Evolutionary conservation across 2,113 vertebrate species (phyloP).

Genomic region (Labeo catla): DNA sequence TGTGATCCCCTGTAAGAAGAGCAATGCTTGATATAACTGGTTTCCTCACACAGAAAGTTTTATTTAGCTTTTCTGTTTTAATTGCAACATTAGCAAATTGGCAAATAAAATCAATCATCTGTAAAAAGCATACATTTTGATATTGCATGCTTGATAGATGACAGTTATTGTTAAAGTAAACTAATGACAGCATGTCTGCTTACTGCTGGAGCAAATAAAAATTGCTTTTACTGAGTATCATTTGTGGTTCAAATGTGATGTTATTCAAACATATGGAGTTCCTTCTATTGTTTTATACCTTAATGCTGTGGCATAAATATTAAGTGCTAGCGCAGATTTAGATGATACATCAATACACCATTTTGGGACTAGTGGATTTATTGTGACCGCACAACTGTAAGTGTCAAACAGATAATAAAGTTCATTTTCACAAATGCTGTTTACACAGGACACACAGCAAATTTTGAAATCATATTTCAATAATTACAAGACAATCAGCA

Average conservation of each 20-base stretch:
- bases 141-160: background rate
- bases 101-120: background rate
- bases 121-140: background rate
- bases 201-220: background rate
- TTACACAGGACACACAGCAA: too few species aligned
- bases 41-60: background rate
- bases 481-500: too few species aligned
- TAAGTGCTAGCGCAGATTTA: background rate
- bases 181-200: background rate
- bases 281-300: too few species aligned
- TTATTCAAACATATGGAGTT: too few species aligned
- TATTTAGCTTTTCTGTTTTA: background rate
- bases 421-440: too few species aligned
- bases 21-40: background rate
- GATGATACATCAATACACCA: background rate
- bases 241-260: background rate
- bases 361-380: background rate
- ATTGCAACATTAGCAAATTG: background rate
- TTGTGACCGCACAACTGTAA: background rate
- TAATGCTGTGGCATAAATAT: background rate
- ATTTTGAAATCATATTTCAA: too few species aligned
- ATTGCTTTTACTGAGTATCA: background rate
- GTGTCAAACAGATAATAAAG: too few species aligned
- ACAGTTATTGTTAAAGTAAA: background rate
- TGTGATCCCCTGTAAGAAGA: background rate